Evolutionary conservation across 2,888 invertebrate species (phyloP).

Genomic region (Neoascia interrupta): DNA sequence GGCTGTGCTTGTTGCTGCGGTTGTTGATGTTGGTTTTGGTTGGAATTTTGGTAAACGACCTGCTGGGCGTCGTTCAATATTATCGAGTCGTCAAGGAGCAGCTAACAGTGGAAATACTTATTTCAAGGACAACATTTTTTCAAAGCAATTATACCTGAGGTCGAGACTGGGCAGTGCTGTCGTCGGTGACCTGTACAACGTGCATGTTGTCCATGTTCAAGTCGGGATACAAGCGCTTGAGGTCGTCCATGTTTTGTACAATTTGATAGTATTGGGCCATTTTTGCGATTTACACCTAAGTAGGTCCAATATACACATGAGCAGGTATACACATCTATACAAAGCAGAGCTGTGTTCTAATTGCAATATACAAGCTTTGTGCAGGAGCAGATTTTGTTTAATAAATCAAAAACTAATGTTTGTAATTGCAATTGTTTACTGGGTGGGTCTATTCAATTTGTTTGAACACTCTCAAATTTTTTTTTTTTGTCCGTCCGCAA

Average conservation of each 20-base stretch:
- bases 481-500: no score
- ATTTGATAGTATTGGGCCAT: slow-evolving; percentile 88
- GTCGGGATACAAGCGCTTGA: slow-evolving; percentile 84
- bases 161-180: slow-evolving; percentile 73
- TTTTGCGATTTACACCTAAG: slow-evolving; percentile 12
- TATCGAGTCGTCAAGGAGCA: slow-evolving; percentile 78
- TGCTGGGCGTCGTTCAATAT: slow-evolving; percentile 80
- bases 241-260: slow-evolving; percentile 82
- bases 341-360: slow-evolving; percentile 1
- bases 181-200: slow-evolving; percentile 77
- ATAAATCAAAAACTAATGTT: no score
- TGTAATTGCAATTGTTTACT: no score
- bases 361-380: background rate
- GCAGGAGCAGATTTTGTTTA: background rate
- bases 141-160: slow-evolving; percentile 72
- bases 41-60: slow-evolving; percentile 78
- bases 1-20: slow-evolving; percentile 72
- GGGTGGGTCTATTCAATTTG: no score
- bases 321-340: slow-evolving; percentile 29
- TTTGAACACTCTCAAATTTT: no score
- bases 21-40: slow-evolving; percentile 72
- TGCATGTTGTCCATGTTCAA: slow-evolving; percentile 81
- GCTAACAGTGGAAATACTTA: slow-evolving; percentile 56
- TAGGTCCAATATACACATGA: background rate
- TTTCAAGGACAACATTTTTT: background rate